A percentile compares a stretch with the other conserved stretches of the same genome.
phyloP scores from a whole-genome alignment of 2,888 invertebrate genomes.

The Drosophila nigritarsus region DNA sequence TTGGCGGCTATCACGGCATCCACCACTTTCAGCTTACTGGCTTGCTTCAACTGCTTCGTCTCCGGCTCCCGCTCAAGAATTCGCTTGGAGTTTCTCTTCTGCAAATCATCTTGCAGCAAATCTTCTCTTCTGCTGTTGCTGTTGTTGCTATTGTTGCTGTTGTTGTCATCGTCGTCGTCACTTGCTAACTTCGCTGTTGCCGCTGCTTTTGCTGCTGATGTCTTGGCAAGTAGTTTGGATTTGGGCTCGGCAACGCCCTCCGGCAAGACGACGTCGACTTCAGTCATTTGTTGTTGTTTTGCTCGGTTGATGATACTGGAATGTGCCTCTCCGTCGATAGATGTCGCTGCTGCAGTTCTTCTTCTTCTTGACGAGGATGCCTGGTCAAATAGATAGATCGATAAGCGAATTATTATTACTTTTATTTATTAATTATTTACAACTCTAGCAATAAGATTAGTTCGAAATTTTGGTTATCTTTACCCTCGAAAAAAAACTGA shows the following conservation, averaged over 20 bases:
- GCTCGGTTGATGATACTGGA: constrained; percentile 43
- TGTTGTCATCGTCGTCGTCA: constrained; percentile 23
- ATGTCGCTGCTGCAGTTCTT: constrained; percentile 41
- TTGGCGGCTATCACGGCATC: constrained; percentile 57
- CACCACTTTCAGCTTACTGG: constrained; percentile 57
- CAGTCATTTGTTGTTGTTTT: constrained; percentile 79
- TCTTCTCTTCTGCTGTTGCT: constrained; percentile 37
- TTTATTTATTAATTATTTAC: not conserved
- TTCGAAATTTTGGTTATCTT: constrained; percentile 3
- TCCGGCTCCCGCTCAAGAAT: not conserved
- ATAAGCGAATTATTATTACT: constrained; percentile 20
- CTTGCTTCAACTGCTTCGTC: constrained; percentile 10
- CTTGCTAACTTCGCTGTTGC: constrained; percentile 15
- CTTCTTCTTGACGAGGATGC: constrained; percentile 21
- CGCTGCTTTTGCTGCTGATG: constrained; percentile 19
- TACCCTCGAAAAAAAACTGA: constrained; percentile 21
- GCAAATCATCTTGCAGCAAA: not conserved
- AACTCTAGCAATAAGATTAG: not conserved
- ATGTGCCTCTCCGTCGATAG: constrained; percentile 52
- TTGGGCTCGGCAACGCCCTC: constrained; percentile 78
- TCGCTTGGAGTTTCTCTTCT: not conserved
- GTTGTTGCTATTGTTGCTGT: constrained; percentile 19
- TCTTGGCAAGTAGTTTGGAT: constrained; percentile 70
- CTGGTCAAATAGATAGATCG: constrained; percentile 39
- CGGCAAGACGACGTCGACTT: constrained; percentile 82